Conservation (phyloP, 2,113 vertebrate genomes). For the Muscicapa adusta region DNA sequence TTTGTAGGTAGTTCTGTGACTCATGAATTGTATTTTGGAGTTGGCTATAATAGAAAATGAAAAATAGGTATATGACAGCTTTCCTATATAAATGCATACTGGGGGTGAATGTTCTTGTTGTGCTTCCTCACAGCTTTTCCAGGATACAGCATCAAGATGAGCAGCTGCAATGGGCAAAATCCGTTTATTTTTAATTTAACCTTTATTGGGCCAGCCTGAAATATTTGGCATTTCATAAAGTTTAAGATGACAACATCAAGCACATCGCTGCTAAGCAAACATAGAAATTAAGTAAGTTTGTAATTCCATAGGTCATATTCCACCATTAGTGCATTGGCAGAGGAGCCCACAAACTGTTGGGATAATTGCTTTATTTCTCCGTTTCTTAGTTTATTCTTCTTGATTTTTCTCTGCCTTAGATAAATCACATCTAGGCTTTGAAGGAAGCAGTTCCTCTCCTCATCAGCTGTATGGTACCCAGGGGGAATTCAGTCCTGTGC, state of each 20-base stretch:
- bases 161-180: neutral
- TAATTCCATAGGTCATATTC: neutral
- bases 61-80: neutral
- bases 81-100: neutral
- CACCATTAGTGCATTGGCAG: neutral
- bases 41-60: neutral
- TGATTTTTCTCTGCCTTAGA: neutral
- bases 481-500: neutral
- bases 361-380: neutral
- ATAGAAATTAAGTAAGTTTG: neutral
- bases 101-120: neutral
- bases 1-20: neutral
- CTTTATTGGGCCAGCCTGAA: neutral
- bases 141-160: neutral
- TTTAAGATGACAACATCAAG: neutral
- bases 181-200: neutral
- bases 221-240: neutral
- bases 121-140: neutral
- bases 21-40: neutral
- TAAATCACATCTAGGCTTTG: neutral
- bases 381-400: neutral
- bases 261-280: neutral
- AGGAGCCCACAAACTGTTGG: neutral
- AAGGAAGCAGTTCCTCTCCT: neutral
- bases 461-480: neutral